phyloP scores from a whole-genome alignment of 2,888 invertebrate genomes.

The Anoncus sp. region DNA sequence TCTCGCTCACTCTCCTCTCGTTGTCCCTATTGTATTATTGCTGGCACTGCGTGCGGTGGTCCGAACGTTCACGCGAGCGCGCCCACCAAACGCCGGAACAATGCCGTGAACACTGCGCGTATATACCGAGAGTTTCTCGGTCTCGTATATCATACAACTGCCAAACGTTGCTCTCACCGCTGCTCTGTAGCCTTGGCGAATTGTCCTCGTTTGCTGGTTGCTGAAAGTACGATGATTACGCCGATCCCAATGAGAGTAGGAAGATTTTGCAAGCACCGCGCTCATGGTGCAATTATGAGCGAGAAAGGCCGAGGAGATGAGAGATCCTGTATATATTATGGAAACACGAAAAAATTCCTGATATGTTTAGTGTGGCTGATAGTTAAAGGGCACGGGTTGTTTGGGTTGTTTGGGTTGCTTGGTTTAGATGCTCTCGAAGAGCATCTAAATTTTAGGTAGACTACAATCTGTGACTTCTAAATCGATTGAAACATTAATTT shows the following conservation, averaged over 20 bases:
- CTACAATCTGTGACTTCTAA: too few relatives aligned
- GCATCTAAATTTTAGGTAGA: too few relatives aligned
- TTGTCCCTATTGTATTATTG: constrained; percentile 71
- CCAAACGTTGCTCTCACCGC: constrained; percentile 71
- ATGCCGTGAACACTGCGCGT: constrained; percentile 58
- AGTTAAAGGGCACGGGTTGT: too few relatives aligned
- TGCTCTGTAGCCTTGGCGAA: constrained; percentile 20
- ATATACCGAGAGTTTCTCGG: constrained; percentile 70
- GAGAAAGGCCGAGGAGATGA: background rate
- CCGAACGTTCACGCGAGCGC: constrained; percentile 64
- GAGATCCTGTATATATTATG: background rate
- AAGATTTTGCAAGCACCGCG: background rate
- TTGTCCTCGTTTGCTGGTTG: constrained; percentile 20
- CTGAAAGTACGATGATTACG: constrained; percentile 53
- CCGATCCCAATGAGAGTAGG: constrained; percentile 5
- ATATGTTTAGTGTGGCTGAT: too few relatives aligned
- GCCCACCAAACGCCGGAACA: constrained; percentile 57
- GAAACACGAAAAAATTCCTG: background rate
- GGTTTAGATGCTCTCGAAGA: too few relatives aligned
- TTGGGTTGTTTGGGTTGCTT: too few relatives aligned
- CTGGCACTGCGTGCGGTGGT: constrained; percentile 72
- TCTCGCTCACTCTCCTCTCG: constrained; percentile 45
- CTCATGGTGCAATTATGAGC: background rate
- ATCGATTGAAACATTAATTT: too few relatives aligned
- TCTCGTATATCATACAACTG: constrained; percentile 78